Evolutionary conservation across 2,888 invertebrate species (phyloP), one percentile per base, ranked within the genome.

Genomic region (Anoplius nigerrimus): DNA sequence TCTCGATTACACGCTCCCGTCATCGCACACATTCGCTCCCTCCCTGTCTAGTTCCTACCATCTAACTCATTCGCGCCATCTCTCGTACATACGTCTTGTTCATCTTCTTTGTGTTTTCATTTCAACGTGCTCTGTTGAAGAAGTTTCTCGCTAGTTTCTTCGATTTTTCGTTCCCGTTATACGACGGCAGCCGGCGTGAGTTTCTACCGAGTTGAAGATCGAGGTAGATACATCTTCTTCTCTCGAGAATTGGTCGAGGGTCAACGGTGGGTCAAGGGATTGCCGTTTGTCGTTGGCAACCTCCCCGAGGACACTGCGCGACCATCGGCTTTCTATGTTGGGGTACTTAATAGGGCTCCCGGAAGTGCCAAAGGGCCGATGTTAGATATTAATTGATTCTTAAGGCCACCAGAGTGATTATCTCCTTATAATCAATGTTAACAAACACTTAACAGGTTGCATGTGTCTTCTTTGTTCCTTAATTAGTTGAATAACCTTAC

Each of bases 381-480:
- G 81, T 84, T 83, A 82, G 84, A 84, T 84, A 86, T 85, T 83
- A 84, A 84, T 84, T 85, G 84, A 85, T 84, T 86, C 82, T 81
- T 87, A 88, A 88, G 88, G 88, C 88, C 87, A 87, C 88, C 85
- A 86, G 83, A 87, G 87, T 87, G 86, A 87, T 87, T 86, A 86
- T 85, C 83, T 79, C 74, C 79, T 81, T 83, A 83, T 77, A 82
- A 82, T 82, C 80, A n/a, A n/a, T n/a, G 76, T 81, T 81, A 84
- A 81, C 80, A 83, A 85, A 84, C 79, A 77, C 75, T 82, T 82
- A 83, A 84, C 77, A 83, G 76, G 78, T 81, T 81, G 78, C 74
- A 72, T 77, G 72, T 58, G 46, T 34, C 51, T 66, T 62, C 63
- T 70, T 18, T 45, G 13, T 62, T 21, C n/a, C 24, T 24, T 52